These are phyloP conservation scores for Enteromius unitaeniatus DNA, from an alignment of 2,797 vertebrate species.

Conservation along the genomic window DNA sequence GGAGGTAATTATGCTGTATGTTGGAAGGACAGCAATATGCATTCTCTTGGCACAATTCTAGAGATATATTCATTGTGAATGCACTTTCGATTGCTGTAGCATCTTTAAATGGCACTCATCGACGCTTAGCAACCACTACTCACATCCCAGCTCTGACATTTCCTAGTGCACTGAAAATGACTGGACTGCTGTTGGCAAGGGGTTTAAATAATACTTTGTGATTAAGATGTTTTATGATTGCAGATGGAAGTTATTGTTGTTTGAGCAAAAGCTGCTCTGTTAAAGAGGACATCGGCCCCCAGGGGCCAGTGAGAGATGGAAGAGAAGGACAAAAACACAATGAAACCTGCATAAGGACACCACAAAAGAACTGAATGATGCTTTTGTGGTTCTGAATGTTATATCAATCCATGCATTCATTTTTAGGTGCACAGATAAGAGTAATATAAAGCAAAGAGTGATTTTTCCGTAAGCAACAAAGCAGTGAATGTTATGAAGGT, in stretches of 20 bases:
- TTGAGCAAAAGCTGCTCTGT: neutral
- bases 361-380: neutral
- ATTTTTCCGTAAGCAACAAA: neutral
- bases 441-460: neutral
- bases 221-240: constrained; percentile 16
- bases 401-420: neutral
- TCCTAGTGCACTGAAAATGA: neutral
- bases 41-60: constrained; percentile 26
- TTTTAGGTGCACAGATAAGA: neutral
- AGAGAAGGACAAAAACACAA: neutral
- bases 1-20: neutral
- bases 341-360: constrained; percentile 1
- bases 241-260: neutral
- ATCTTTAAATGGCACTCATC: constrained; percentile 25
- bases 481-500: neutral
- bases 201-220: neutral
- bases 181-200: constrained; percentile 12
- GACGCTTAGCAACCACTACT: neutral
- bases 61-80: constrained; percentile 12
- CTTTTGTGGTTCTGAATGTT: neutral
- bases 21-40: neutral
- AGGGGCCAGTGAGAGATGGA: neutral
- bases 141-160: neutral
- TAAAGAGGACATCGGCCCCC: neutral
- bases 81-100: constrained; percentile 4